Evolutionary conservation across 2,113 vertebrate genomes (phyloP).

Genomic region (Alaudala cheleensis): DNA sequence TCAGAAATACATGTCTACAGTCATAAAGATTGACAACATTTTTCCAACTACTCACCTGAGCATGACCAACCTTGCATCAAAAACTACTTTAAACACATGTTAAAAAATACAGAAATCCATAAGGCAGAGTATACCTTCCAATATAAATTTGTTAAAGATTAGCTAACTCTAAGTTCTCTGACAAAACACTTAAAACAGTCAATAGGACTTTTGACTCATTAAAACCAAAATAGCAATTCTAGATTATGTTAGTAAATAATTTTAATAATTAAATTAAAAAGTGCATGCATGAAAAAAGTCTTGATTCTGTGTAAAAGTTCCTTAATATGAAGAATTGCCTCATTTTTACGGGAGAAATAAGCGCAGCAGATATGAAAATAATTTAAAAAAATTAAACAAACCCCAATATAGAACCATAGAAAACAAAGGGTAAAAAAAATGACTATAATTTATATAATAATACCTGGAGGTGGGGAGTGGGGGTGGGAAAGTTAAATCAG

Average conservation of each 20-base stretch:
- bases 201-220: not conserved
- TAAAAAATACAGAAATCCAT: not conserved
- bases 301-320: not conserved
- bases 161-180: not conserved
- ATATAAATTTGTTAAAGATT: not conserved
- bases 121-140: not conserved
- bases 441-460: not conserved
- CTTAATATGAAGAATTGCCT: not conserved
- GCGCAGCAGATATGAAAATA: not conserved
- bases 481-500: not conserved
- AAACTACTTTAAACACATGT: not conserved
- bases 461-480: not conserved
- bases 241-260: not conserved
- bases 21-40: not conserved
- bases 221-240: not conserved
- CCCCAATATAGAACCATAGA: not conserved
- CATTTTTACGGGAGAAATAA: not conserved
- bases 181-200: not conserved
- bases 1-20: not conserved
- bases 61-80: not conserved
- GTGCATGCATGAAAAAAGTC: fast-evolving
- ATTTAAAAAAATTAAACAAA: not conserved
- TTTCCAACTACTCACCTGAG: not conserved
- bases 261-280: not conserved
- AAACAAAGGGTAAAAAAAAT: not conserved